Evolutionary conservation across 2,888 invertebrate genomes (phyloP).

Genomic region (Acleris sparsana): DNA sequence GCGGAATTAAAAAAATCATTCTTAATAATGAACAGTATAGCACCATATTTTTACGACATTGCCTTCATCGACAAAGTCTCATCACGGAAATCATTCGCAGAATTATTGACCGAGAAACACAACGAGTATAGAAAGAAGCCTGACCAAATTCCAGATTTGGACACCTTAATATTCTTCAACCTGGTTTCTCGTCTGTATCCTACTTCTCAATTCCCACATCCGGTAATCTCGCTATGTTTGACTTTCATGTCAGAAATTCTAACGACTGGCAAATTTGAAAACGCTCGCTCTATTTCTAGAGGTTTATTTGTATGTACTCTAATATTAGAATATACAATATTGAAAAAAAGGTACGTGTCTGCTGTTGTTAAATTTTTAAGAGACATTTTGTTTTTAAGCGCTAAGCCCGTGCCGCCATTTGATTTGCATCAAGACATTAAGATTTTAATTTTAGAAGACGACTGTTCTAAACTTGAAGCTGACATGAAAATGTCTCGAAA

Average conservation of each 20-base stretch:
- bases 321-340: constrained; percentile 89
- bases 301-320: constrained; percentile 90
- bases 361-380: constrained; percentile 90
- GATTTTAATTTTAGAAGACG: constrained; percentile 83
- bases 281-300: constrained; percentile 87
- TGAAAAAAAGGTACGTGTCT: constrained; percentile 92
- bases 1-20: constrained; percentile 81
- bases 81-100: constrained; percentile 86
- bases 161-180: constrained; percentile 92
- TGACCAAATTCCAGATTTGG: constrained; percentile 85
- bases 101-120: constrained; percentile 89
- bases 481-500: constrained; percentile 75
- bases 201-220: constrained; percentile 95
- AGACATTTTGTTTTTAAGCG: constrained; percentile 89
- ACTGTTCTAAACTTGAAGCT: constrained; percentile 67
- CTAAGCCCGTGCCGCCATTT: constrained; percentile 88
- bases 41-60: constrained; percentile 86
- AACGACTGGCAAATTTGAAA: constrained; percentile 85
- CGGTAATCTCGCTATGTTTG: constrained; percentile 93
- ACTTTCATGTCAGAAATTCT: constrained; percentile 93
- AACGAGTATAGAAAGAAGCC: constrained; percentile 84
- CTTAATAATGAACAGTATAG: constrained; percentile 82
- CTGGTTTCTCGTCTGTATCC: constrained; percentile 92
- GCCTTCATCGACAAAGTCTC: constrained; percentile 87
- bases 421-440: constrained; percentile 80